Evolutionary conservation across 2,113 vertebrate species (phyloP).

Genomic region (Isurus oxyrinchus): DNA sequence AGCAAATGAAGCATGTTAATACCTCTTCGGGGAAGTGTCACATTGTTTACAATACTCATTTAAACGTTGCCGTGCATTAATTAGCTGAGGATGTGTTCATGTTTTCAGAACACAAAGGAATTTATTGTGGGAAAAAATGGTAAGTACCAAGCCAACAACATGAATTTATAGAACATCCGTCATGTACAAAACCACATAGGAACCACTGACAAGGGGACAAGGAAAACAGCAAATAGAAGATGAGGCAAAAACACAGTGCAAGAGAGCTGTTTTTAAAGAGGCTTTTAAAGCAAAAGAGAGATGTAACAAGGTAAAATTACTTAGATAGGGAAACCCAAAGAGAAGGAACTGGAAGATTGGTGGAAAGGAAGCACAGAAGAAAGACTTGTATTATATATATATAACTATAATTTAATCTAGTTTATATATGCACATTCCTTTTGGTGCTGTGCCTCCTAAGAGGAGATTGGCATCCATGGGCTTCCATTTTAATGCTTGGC

Average conservation of each 20-base stretch:
- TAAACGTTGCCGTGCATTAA: background rate
- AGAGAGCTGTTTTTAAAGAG: background rate
- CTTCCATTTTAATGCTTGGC: too few species aligned
- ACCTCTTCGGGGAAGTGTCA: background rate
- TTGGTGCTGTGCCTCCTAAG: too few species aligned
- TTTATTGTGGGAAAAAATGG: background rate
- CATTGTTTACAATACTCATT: background rate
- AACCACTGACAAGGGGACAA: background rate
- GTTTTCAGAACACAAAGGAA: background rate
- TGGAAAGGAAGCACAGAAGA: background rate
- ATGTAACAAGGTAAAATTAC: background rate
- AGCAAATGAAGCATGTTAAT: background rate
- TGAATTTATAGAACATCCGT: background rate
- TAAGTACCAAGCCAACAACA: background rate
- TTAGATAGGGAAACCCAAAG: background rate
- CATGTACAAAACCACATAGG: background rate
- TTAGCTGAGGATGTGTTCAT: background rate
- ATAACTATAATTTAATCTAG: background rate
- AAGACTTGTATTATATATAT: background rate
- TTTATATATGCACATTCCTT: too few species aligned
- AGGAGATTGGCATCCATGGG: too few species aligned
- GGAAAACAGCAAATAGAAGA: background rate
- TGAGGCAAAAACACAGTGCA: background rate
- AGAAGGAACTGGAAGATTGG: background rate
- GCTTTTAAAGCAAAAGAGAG: background rate